Percentiles rank a stretch among this genome's conserved stretches.
These are phyloP conservation scores for Chloropsis cyanopogon DNA, from an alignment of 2,113 vertebrate genomes.

Conservation along the genomic window DNA sequence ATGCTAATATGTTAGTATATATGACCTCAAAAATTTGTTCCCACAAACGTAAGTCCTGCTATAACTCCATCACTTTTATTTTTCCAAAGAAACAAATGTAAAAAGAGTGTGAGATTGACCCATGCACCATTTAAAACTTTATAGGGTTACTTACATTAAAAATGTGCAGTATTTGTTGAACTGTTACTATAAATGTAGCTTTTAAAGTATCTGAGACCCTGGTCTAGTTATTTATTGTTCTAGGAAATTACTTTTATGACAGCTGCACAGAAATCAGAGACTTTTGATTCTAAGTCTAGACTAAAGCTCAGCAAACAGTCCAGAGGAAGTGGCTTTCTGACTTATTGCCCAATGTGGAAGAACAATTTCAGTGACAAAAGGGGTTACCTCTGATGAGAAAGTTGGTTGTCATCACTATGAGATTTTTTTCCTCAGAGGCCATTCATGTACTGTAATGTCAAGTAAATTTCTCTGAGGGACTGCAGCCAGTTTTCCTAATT, in stretches of 20 bases:
- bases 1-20: neutral
- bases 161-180: constrained; percentile 17
- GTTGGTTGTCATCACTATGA: neutral
- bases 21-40: constrained; percentile 38
- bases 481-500: neutral
- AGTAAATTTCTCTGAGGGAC: neutral
- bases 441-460: neutral
- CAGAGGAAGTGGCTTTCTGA: constrained; percentile 10
- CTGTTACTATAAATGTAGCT: neutral
- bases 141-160: constrained; percentile 19
- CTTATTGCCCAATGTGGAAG: neutral
- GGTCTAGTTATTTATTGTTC: constrained; percentile 57
- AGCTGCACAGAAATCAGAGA: neutral
- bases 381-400: neutral
- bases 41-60: constrained; percentile 27
- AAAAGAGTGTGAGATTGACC: constrained; percentile 42
- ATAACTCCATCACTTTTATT: neutral
- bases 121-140: constrained; percentile 26
- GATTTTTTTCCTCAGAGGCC: neutral
- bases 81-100: constrained; percentile 17
- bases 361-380: neutral
- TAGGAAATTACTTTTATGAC: constrained; percentile 48
- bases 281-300: constrained; percentile 44
- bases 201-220: constrained; percentile 31
- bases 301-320: constrained; percentile 35